These are phyloP conservation scores for Bradynema listronoti DNA, from an alignment of 1,140 invertebrate genomes.

Conservation along the genomic window DNA sequence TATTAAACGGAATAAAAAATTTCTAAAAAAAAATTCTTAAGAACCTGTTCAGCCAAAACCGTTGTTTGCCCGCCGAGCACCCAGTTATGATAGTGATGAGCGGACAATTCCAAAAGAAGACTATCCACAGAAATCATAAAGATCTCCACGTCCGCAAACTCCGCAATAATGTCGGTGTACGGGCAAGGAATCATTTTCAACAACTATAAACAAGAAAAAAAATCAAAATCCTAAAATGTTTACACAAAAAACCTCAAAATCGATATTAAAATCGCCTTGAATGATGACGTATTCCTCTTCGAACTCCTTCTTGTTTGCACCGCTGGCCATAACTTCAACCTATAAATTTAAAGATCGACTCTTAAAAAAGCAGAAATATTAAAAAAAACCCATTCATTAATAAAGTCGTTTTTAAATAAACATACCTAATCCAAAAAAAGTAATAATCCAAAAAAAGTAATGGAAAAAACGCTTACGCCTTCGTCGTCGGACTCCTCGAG, in stretches of 20 bases:
- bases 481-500: no score
- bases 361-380: no score
- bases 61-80: slow-evolving; percentile 50
- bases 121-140: slow-evolving; percentile 54
- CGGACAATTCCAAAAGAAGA: slow-evolving; percentile 47
- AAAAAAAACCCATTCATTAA: no score
- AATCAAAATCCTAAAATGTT: neutral
- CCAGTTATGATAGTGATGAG: slow-evolving; percentile 57
- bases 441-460: no score
- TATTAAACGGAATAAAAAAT: no score
- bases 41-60: slow-evolving; percentile 48
- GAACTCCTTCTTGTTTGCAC: no score
- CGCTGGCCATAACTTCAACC: no score
- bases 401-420: no score
- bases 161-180: slow-evolving; percentile 49
- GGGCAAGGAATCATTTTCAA: slow-evolving; percentile 30
- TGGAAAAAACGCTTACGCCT: no score
- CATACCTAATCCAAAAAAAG: no score
- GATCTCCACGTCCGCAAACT: slow-evolving; percentile 57
- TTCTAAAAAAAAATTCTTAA: no score
- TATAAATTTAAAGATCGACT: no score
- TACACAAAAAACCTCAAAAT: slow-evolving; percentile 2
- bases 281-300: slow-evolving; percentile 1
- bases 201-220: neutral
- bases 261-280: slow-evolving; percentile 7